Evolutionary conservation across 2,113 vertebrate genomes (phyloP).

Genomic region (Notarius lentiginosus): DNA sequence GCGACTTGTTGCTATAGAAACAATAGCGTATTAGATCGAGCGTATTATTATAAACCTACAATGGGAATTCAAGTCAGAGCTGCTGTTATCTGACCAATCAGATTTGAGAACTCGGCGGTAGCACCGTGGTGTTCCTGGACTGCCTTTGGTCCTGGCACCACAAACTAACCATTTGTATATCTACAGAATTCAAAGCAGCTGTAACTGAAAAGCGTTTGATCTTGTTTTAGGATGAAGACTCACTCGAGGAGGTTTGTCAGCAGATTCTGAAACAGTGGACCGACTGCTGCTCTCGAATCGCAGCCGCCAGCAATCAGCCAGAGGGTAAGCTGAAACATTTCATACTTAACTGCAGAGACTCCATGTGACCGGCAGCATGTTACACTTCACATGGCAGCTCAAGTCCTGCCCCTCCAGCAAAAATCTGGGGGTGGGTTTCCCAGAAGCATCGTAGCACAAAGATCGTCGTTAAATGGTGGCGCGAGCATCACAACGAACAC

Average conservation of each 20-base stretch:
- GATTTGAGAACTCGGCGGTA: not conserved
- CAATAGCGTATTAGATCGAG: not conserved
- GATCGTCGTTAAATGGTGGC: too few relatives aligned
- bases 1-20: not conserved
- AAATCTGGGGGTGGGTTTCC: not conserved
- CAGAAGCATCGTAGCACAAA: too few relatives aligned
- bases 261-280: slow-evolving; percentile 89
- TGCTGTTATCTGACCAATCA: not conserved
- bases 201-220: not conserved
- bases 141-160: not conserved
- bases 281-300: slow-evolving; percentile 65
- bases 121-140: not conserved
- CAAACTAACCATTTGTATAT: not conserved
- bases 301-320: slow-evolving; percentile 64
- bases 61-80: not conserved
- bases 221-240: slow-evolving; percentile 83
- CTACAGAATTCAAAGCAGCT: not conserved
- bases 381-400: not conserved
- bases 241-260: slow-evolving; percentile 80
- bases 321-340: slow-evolving; percentile 53
- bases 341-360: not conserved
- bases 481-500: too few relatives aligned
- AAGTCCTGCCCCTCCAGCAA: not conserved
- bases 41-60: not conserved
- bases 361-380: not conserved